These are phyloP conservation scores for Lepidothrix coronata DNA, from an alignment of 2,113 vertebrate species.

Conservation along the genomic window DNA sequence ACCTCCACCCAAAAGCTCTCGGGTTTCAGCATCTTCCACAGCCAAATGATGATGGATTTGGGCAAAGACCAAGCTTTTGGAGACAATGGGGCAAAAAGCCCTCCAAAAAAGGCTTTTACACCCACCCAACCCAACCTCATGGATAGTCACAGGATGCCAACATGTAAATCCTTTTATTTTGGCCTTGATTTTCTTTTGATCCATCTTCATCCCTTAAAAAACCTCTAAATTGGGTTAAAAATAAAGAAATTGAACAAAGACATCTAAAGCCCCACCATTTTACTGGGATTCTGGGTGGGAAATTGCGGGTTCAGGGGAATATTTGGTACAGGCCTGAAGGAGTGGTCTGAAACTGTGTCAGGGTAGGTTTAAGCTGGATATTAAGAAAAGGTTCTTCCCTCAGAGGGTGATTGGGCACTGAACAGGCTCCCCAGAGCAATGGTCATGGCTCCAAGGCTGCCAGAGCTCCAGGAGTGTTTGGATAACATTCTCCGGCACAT, in stretches of 20 bases:
- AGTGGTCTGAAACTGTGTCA: background rate
- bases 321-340: background rate
- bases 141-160: background rate
- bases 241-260: background rate
- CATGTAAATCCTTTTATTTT: background rate
- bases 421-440: background rate
- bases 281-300: background rate
- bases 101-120: background rate
- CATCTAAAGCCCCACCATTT: background rate
- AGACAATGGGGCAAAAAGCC: background rate
- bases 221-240: background rate
- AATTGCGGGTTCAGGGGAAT: background rate
- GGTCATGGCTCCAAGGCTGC: background rate
- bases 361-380: background rate
- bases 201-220: background rate
- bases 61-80: background rate
- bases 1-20: fast-evolving
- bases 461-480: background rate
- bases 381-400: background rate
- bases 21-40: background rate
- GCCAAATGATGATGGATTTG: background rate
- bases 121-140: background rate
- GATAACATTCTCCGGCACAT: background rate
- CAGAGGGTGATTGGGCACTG: background rate
- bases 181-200: background rate